Percentiles rank a stretch among this genome's conserved stretches.
Evolutionary conservation across 2,797 vertebrate genomes (phyloP).

Genomic region (Sebastes minor): DNA sequence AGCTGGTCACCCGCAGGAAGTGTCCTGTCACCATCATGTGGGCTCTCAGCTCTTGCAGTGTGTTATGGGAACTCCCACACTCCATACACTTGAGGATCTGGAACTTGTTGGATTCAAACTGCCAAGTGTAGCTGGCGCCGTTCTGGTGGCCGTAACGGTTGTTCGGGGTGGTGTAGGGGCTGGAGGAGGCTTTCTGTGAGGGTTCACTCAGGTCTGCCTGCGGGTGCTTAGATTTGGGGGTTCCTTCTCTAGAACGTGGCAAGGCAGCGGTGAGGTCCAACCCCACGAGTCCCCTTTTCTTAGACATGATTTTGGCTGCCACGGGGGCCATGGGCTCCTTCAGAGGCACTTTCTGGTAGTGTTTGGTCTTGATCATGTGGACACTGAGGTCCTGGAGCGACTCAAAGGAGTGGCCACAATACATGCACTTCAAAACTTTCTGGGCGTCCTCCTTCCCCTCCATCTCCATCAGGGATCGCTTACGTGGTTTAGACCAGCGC

Average conservation of each 20-base stretch:
- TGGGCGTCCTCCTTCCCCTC: constrained; percentile 98
- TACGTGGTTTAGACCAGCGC: constrained; percentile 98
- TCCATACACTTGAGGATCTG: constrained; percentile 98
- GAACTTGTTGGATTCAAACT: constrained; percentile 94
- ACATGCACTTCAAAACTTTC: constrained; percentile 99
- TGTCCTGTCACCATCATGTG: constrained; percentile 99
- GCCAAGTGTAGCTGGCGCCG: constrained; percentile 91
- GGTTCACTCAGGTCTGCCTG: constrained; percentile 81
- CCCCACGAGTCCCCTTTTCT: constrained; percentile 89
- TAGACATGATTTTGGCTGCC: constrained; percentile 92
- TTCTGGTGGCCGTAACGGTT: constrained; percentile 93
- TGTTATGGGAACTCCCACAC: constrained; percentile 95
- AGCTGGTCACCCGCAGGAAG: constrained; percentile 93
- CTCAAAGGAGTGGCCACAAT: constrained; percentile 98
- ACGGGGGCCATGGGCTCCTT: constrained; percentile 96
- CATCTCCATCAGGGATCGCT: constrained; percentile 97
- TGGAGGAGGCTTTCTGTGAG: constrained; percentile 87
- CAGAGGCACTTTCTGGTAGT: constrained; percentile 99
- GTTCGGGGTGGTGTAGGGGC: constrained; percentile 87
- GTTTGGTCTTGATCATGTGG: constrained; percentile 99
- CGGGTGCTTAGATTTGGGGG: constrained; percentile 72
- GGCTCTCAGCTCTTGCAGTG: constrained; percentile 93
- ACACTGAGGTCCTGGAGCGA: constrained; percentile 98
- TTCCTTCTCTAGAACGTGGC: constrained; percentile 88
- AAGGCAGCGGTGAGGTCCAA: constrained; percentile 90